Base-by-base conservation (phyloP, 1,140 invertebrate species). In the Philopotamus ludificatus region DNA sequence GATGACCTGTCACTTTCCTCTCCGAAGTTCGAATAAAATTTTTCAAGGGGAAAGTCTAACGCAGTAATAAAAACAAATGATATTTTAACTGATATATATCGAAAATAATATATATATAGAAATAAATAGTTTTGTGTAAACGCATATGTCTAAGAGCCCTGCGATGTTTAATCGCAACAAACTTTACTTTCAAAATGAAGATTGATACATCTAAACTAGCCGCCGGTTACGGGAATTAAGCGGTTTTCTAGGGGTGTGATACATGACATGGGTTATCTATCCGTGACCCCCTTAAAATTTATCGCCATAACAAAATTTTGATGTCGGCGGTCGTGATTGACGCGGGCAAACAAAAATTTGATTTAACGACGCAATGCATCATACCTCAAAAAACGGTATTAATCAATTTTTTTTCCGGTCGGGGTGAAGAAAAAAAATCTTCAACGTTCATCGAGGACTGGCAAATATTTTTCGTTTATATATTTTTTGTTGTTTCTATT, bases 181-280 rank as follows among this genome's bases (percentile, higher is more conserved):
- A n/a, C n/a, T n/a, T n/a, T n/a, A n/a, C n/a, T n/a, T 64, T 64
- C 55, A 55, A 55, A 64, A 64, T 64, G 62, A 55, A 64, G 62
- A 64, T 64, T 64, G 62, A 64, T 64, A 64, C 3, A 20, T n/a
- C 23, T 21, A 41, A 42, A 58, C 39, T 50, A 25, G 34, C 39
- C 28, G 28, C 55, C 23, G 62, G 51, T 26, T 20, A 39, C 26
- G 62, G 16, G 62, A 64, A 64, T 55, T 64, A 64, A 54, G 60
- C 58, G 42, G 26, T 21, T 28, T 39, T 8, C 18, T 15, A 34
- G 44, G 34, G 10, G 8, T 25, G 44, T 16, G 55, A 1, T 12
- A 50, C 60, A 62, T 51, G 45, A 62, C 60, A 62, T 51, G 47
- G 60, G 49, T 50, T 23, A 62, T 41, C 39, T 25, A 28, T 15